Conservation (phyloP, 2,797 vertebrate genomes). For the Mastacembelus armatus region DNA sequence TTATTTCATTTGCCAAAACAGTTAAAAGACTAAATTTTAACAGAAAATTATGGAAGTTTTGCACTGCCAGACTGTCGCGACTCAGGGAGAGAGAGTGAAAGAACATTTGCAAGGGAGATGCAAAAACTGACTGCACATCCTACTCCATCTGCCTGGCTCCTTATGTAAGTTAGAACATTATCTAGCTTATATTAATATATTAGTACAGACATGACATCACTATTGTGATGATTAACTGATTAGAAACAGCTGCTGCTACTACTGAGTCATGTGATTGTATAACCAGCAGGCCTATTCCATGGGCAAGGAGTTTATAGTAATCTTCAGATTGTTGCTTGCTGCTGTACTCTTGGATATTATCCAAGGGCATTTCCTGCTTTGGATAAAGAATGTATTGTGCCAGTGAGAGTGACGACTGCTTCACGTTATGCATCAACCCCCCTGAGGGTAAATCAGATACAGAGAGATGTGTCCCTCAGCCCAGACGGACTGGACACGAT, state of each 20-base stretch:
- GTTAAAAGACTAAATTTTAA: too few relatives aligned
- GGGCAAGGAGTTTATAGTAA: conserved; percentile 65
- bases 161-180: conserved; percentile 30
- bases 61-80: conserved; percentile 57
- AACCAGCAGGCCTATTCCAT: conserved; percentile 49
- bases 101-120: conserved; percentile 26
- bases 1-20: background rate
- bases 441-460: conserved; percentile 53
- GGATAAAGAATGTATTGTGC: conserved; percentile 76
- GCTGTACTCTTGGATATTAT: conserved; percentile 52
- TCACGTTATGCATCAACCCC: conserved; percentile 50
- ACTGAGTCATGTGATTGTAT: conserved; percentile 60
- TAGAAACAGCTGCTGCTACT: conserved; percentile 61
- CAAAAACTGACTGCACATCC: conserved; percentile 9
- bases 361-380: conserved; percentile 69
- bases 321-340: conserved; percentile 61
- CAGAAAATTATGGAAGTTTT: conserved; percentile 63
- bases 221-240: conserved; percentile 53
- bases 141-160: background rate
- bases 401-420: conserved; percentile 66
- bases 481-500: conserved; percentile 51
- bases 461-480: conserved; percentile 54
- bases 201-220: conserved; percentile 60
- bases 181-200: conserved; percentile 13
- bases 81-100: conserved; percentile 36